phyloP scores from a whole-genome alignment of 2,888 invertebrate species.

The Luperina testacea region DNA sequence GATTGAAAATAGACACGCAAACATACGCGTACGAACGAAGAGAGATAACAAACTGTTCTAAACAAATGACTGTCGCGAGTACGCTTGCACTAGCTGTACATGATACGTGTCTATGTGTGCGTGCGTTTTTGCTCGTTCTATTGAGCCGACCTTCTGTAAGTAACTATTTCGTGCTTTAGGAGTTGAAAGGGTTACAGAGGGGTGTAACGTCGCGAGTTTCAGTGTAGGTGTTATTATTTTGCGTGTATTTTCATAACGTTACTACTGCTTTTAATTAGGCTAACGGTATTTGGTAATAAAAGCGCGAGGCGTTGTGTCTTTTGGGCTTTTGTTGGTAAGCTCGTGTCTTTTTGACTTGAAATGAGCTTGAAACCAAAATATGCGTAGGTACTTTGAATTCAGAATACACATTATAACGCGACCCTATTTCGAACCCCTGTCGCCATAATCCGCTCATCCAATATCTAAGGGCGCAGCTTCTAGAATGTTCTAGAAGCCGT shows the following conservation, averaged over 20 bases:
- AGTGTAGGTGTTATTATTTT: conserved; percentile 30
- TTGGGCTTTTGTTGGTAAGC: conserved; percentile 8
- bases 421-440: too few species aligned
- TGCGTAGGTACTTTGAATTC: neutral
- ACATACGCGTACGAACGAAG: too few species aligned
- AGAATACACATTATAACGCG: neutral
- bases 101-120: neutral
- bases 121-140: neutral
- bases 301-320: neutral
- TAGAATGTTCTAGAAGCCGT: too few species aligned
- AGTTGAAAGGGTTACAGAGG: neutral
- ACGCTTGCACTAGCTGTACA: neutral
- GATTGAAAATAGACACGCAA: too few species aligned
- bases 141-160: conserved; percentile 5
- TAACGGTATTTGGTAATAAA: conserved; percentile 2
- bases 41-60: neutral
- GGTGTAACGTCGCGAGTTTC: conserved; percentile 21
- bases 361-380: neutral
- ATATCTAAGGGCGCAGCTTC: too few species aligned
- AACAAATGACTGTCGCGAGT: neutral
- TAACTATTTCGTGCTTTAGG: neutral
- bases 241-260: conserved; percentile 33
- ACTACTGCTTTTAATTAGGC: conserved; percentile 42
- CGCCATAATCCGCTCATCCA: too few species aligned
- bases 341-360: neutral